Evolutionary conservation across 2,113 vertebrate species (phyloP).

Genomic region (Lampris incognitus): DNA sequence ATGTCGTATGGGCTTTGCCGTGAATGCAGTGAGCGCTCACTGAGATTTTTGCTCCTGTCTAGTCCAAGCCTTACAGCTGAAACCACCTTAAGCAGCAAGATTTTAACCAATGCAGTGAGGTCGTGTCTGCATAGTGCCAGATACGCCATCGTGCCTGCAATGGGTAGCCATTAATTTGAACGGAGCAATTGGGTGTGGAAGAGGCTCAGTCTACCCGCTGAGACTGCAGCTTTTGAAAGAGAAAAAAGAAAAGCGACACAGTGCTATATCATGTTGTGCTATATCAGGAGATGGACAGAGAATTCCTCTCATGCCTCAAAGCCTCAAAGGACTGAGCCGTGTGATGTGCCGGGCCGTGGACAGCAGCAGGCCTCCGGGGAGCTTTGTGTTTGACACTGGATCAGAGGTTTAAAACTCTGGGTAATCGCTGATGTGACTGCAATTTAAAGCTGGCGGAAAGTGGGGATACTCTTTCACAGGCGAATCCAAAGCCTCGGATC

Average conservation of each 20-base stretch:
- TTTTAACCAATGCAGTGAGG: background rate
- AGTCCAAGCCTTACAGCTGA: too few species aligned
- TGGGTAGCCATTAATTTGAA: constrained; percentile 29
- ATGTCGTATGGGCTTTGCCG: too few species aligned
- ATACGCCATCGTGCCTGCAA: background rate
- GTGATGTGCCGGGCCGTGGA: too few species aligned
- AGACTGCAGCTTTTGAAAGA: background rate
- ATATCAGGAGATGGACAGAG: constrained; percentile 5
- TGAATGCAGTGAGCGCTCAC: too few species aligned
- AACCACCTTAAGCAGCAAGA: too few species aligned
- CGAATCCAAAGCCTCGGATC: constrained; percentile 36
- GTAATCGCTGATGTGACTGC: too few species aligned
- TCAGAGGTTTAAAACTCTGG: too few species aligned
- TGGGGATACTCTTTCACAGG: constrained; percentile 58
- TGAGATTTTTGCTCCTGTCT: too few species aligned
- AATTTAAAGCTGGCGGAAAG: background rate
- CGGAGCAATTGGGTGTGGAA: constrained; percentile 20
- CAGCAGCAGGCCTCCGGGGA: too few species aligned
- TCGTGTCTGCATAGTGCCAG: background rate
- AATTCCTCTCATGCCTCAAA: background rate
- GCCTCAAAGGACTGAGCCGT: too few species aligned
- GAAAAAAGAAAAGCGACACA: constrained; percentile 8
- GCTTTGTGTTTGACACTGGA: too few species aligned
- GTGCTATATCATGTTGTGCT: constrained; percentile 1
- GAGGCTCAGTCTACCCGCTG: background rate